These are phyloP conservation scores for Sesamia nonagrioides DNA, from an alignment of 1,140 invertebrate species.

Conservation along the genomic window DNA sequence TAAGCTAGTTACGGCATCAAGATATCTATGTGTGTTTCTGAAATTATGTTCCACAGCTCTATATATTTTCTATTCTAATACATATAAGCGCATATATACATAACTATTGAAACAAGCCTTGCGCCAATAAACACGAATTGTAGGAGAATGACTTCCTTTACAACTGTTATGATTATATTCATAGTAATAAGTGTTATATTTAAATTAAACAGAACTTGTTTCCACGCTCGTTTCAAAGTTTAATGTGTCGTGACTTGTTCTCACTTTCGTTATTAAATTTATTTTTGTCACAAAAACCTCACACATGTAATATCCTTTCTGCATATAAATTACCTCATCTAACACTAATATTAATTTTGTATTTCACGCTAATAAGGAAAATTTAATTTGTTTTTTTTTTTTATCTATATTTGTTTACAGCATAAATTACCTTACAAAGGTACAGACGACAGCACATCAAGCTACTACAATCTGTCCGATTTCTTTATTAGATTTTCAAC, in stretches of 20 bases:
- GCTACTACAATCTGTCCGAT: too few species aligned
- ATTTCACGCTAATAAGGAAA: conserved; percentile 7
- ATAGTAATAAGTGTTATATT: conserved; percentile 5
- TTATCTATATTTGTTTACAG: too few species aligned
- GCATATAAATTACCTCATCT: conserved; percentile 27
- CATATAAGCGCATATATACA: neutral
- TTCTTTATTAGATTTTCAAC: too few species aligned
- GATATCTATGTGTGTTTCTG: neutral
- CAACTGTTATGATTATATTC: neutral
- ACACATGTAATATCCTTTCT: conserved; percentile 28
- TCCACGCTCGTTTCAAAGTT: conserved; percentile 53
- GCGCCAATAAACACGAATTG: neutral
- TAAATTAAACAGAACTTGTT: conserved; percentile 45
- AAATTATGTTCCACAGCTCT: neutral
- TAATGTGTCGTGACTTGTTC: conserved; percentile 55
- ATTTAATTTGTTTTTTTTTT: too few species aligned
- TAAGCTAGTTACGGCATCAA: too few species aligned
- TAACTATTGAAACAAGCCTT: neutral
- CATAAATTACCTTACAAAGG: too few species aligned
- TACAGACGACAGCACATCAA: too few species aligned
- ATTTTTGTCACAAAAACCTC: conserved; percentile 36
- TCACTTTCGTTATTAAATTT: conserved; percentile 60
- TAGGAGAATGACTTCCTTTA: conserved; percentile 9
- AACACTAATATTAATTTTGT: neutral
- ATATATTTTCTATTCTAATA: neutral